phyloP scores from a whole-genome alignment of 2,888 invertebrate species.

The Diplazon laetatorius region DNA sequence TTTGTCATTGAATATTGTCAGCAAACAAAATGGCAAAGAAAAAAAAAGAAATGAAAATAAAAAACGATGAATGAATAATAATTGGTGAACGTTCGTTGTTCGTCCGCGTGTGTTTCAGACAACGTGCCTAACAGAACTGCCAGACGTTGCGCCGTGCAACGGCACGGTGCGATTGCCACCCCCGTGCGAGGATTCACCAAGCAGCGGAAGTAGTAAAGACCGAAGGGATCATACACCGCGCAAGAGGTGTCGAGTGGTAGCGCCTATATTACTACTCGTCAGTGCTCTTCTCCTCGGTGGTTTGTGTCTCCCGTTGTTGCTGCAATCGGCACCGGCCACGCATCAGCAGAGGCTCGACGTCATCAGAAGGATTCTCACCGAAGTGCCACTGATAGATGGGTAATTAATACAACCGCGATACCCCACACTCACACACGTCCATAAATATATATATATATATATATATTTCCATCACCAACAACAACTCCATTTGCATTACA shows the following conservation, averaged over 20 bases:
- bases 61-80: not conserved
- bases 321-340: slow-evolving; percentile 81
- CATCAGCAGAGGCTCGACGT: slow-evolving; percentile 87
- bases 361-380: slow-evolving; percentile 87
- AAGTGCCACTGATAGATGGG: slow-evolving; percentile 89
- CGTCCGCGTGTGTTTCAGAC: no score
- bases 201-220: slow-evolving; percentile 81
- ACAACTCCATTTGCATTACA: not conserved
- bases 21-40: no score
- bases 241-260: slow-evolving; percentile 79
- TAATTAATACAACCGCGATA: slow-evolving; percentile 80
- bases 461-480: slow-evolving; percentile 7
- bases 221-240: slow-evolving; percentile 75
- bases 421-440: not conserved
- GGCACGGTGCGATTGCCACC: slow-evolving; percentile 80
- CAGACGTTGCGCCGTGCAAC: slow-evolving; percentile 82
- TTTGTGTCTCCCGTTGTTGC: slow-evolving; percentile 81
- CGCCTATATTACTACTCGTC: slow-evolving; percentile 78
- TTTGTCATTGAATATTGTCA: no score
- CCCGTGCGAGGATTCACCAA: slow-evolving; percentile 81
- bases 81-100: slow-evolving; percentile 53
- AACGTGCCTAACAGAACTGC: slow-evolving; percentile 83
- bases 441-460: not conserved
- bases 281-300: slow-evolving; percentile 80
- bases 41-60: no score